phyloP scores from a whole-genome alignment of 2,113 vertebrate genomes.

The Acrocephalus arundinaceus region DNA sequence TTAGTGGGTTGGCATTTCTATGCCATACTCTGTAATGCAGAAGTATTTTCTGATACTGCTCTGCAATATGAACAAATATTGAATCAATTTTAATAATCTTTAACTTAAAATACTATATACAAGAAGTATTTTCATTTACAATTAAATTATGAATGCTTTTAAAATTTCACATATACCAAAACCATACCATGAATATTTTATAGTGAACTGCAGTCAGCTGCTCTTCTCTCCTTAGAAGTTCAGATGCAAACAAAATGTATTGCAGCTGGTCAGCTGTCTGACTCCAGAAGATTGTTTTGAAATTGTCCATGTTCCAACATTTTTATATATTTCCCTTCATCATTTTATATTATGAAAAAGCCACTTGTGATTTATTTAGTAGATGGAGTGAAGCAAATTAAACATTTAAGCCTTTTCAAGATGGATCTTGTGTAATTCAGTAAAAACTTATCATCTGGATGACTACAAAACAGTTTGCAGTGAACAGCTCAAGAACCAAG shows the following conservation, averaged over 20 bases:
- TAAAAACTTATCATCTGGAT: constrained; percentile 1
- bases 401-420: constrained; percentile 48
- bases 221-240: not conserved
- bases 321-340: constrained; percentile 24
- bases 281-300: constrained; percentile 38
- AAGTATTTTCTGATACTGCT: not conserved
- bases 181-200: not conserved
- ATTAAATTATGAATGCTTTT: not conserved
- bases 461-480: not conserved
- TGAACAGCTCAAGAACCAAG: not conserved
- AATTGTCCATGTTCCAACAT: not conserved
- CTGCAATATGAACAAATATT: not conserved
- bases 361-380: constrained; percentile 48
- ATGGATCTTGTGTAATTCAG: constrained; percentile 8
- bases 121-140: not conserved
- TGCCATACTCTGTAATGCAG: not conserved
- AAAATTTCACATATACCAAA: not conserved
- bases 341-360: constrained; percentile 5
- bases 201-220: not conserved
- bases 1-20: not conserved
- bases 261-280: not conserved
- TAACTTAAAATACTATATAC: not conserved
- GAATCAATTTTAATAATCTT: not conserved
- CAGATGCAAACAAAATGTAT: constrained; percentile 5
- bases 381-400: constrained; percentile 9